A percentile compares a stretch with the other conserved stretches of the same genome.
phyloP scores from a whole-genome alignment of 2,797 vertebrate species.

The Chelonia mydas region DNA sequence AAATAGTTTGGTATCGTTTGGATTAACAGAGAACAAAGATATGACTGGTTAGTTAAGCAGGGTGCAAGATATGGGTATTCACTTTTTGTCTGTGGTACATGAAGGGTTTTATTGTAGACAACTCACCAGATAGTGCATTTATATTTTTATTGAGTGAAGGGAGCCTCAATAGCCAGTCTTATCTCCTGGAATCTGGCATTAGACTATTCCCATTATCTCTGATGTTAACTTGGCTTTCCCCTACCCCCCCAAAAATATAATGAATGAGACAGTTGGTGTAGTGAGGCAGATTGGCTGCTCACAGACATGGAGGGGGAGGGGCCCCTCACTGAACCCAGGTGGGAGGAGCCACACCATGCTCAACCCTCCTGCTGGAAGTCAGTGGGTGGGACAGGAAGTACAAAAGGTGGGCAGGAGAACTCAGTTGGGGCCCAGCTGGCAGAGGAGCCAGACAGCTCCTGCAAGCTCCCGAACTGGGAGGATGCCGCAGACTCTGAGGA shows the following conservation, averaged over 20 bases:
- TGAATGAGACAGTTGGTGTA: not conserved
- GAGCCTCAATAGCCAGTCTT: not conserved
- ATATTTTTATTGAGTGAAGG: not conserved
- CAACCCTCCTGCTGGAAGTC: too few species aligned
- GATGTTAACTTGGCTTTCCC: not conserved
- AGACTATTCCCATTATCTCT: not conserved
- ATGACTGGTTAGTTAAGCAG: not conserved
- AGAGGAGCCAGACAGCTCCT: too few species aligned
- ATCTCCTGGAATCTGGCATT: not conserved
- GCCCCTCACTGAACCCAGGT: too few species aligned
- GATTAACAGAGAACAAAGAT: not conserved
- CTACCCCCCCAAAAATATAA: not conserved
- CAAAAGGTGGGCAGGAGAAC: too few species aligned
- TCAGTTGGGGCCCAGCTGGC: too few species aligned
- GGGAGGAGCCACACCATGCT: too few species aligned
- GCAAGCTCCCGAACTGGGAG: too few species aligned
- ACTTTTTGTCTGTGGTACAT: not conserved
- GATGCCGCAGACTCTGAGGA: too few species aligned
- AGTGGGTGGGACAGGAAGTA: too few species aligned
- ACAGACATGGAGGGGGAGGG: too few species aligned
- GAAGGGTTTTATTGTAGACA: not conserved
- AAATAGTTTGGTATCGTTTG: constrained; percentile 43
- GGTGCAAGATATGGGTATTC: not conserved
- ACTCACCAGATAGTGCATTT: not conserved
- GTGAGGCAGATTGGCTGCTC: too few species aligned